A percentile compares a stretch with the other conserved stretches of the same genome.
phyloP scores from a whole-genome alignment of 2,888 invertebrate genomes.

The Acholoe squamosa region DNA sequence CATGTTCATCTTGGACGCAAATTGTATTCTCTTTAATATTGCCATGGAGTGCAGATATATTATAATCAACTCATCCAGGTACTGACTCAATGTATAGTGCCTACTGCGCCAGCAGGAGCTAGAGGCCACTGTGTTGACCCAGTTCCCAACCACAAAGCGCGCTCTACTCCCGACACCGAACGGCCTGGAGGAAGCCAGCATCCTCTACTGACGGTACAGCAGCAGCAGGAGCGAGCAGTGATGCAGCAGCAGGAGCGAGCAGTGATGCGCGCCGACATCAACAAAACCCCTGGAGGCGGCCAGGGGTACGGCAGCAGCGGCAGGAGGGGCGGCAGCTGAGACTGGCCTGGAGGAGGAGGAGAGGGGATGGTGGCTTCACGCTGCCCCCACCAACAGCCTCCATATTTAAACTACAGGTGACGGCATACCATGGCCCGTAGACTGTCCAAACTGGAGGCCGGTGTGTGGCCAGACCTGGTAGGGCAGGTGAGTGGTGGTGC shows the following conservation, averaged over 20 bases:
- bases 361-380: not conserved
- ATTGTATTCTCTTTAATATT: too few species aligned
- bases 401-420: not conserved
- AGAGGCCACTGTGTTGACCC: not conserved
- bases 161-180: not conserved
- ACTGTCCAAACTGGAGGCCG: constrained; percentile 57
- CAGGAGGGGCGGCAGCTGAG: not conserved
- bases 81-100: too few species aligned
- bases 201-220: not conserved
- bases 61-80: too few species aligned
- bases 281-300: not conserved
- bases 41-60: too few species aligned
- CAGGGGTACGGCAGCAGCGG: too few species aligned
- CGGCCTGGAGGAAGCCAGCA: not conserved
- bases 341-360: not conserved
- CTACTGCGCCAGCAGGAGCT: not conserved
- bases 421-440: constrained; percentile 56
- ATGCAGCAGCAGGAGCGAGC: not conserved
- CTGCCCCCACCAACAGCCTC: not conserved
- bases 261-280: constrained; percentile 6
- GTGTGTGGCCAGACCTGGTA: constrained; percentile 63
- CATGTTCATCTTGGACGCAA: too few species aligned
- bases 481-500: constrained; percentile 58
- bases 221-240: not conserved
- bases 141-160: not conserved